These are phyloP conservation scores for Leptopilina boulardi DNA, from an alignment of 1,140 invertebrate genomes.

Conservation along the genomic window DNA sequence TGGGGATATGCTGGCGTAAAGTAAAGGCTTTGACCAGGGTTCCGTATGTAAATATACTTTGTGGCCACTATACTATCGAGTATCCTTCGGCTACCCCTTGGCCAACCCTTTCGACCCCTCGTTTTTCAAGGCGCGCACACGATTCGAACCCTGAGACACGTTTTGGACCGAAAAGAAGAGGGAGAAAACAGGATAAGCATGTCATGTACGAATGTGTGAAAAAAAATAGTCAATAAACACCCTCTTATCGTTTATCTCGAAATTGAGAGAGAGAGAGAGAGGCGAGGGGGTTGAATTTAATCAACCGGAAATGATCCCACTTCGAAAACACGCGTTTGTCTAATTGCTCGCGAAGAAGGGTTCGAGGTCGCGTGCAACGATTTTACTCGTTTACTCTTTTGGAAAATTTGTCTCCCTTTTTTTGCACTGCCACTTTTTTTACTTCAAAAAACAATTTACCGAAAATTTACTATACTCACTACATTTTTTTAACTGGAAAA, in stretches of 20 bases:
- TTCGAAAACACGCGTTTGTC: constrained; percentile 61
- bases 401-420: constrained; percentile 48
- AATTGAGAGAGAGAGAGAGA: no score
- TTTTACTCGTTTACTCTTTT: constrained; percentile 47
- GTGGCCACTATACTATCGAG: constrained; percentile 48
- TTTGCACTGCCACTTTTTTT: not conserved
- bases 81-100: constrained; percentile 39
- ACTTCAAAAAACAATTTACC: not conserved
- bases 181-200: not conserved
- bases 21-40: constrained; percentile 70
- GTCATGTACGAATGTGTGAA: constrained; percentile 36
- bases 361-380: constrained; percentile 36
- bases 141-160: constrained; percentile 25
- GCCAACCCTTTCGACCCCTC: constrained; percentile 51
- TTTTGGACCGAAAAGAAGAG: not conserved
- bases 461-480: no score
- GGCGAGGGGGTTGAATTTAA: constrained; percentile 60
- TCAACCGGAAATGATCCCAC: constrained; percentile 53
- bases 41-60: constrained; percentile 69
- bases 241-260: not conserved
- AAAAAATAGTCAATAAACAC: not conserved
- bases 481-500: no score
- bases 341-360: constrained; percentile 59
- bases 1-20: constrained; percentile 47
- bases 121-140: constrained; percentile 22